Evolutionary conservation across 2,888 invertebrate species (phyloP).

Genomic region (Podotricha telesiphe): DNA sequence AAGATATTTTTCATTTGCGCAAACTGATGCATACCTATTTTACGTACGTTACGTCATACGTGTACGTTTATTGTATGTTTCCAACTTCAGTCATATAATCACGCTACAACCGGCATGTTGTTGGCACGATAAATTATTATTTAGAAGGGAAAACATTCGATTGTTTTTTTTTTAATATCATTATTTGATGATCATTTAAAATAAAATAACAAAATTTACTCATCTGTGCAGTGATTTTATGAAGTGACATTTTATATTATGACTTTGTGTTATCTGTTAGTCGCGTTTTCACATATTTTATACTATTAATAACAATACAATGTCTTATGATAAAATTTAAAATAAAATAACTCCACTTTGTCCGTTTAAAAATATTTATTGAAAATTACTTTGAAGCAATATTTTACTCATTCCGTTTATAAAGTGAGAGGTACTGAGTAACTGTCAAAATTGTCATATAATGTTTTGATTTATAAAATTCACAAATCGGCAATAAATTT

Average conservation of each 20-base stretch:
- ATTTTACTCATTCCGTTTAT: slow-evolving; percentile 4
- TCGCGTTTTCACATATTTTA: neutral
- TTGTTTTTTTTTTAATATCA: neutral
- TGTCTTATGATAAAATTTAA: neutral
- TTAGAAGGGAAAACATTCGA: neutral
- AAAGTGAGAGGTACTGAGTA: slow-evolving; percentile 25
- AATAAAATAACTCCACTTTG: neutral
- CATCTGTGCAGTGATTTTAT: slow-evolving; percentile 13
- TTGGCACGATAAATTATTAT: neutral
- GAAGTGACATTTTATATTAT: slow-evolving; percentile 18
- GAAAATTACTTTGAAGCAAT: neutral
- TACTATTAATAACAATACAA: neutral
- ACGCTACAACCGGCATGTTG: slow-evolving; percentile 1
- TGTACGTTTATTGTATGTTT: too few relatives aligned
- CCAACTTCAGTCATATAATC: slow-evolving; percentile 1
- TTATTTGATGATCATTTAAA: neutral
- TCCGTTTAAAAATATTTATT: neutral
- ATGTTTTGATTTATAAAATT: slow-evolving; percentile 38
- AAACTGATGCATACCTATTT: neutral
- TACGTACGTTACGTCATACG: too few relatives aligned
- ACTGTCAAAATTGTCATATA: slow-evolving; percentile 38
- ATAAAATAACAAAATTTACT: neutral
- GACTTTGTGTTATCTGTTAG: slow-evolving; percentile 29
- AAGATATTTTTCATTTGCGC: neutral
- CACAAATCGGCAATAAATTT: slow-evolving; percentile 33